A percentile compares a stretch with the other conserved stretches of the same genome.
phyloP scores from a whole-genome alignment of 1,140 invertebrate genomes.

The Orius insidiosus region DNA sequence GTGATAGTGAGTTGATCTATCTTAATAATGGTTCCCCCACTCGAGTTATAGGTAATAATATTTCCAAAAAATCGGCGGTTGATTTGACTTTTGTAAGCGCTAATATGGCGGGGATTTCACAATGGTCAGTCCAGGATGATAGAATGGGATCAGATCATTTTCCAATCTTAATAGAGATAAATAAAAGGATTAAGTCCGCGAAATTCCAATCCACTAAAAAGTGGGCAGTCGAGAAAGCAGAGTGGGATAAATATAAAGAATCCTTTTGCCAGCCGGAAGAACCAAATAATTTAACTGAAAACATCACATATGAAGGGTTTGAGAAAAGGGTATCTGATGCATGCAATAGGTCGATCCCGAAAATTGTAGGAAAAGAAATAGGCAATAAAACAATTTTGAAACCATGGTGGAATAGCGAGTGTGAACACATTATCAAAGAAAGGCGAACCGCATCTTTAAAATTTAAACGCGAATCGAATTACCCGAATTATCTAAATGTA shows the following conservation, averaged over 20 bases:
- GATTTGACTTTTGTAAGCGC: neutral
- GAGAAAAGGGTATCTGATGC: neutral
- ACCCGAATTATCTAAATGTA: neutral
- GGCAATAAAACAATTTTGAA: neutral
- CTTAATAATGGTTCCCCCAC: neutral
- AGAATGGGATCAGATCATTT: neutral
- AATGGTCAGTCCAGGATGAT: neutral
- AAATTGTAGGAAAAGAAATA: no score
- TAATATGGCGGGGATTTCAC: neutral
- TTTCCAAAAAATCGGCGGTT: neutral
- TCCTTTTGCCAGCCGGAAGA: neutral
- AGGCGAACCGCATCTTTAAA: neutral
- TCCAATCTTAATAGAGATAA: neutral
- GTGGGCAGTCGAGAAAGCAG: neutral
- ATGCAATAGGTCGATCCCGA: neutral
- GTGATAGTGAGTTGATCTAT: neutral
- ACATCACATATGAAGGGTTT: neutral
- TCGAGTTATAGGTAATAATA: neutral
- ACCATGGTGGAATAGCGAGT: neutral
- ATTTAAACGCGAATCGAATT: neutral
- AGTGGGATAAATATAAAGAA: conserved; percentile 1
- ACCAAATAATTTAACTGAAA: neutral
- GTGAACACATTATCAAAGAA: neutral
- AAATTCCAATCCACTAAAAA: neutral
- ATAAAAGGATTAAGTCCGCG: neutral